Percentiles rank a stretch among this genome's conserved stretches.
Evolutionary conservation across 2,888 invertebrate species (phyloP).

Genomic region (Coelopa pilipes): DNA sequence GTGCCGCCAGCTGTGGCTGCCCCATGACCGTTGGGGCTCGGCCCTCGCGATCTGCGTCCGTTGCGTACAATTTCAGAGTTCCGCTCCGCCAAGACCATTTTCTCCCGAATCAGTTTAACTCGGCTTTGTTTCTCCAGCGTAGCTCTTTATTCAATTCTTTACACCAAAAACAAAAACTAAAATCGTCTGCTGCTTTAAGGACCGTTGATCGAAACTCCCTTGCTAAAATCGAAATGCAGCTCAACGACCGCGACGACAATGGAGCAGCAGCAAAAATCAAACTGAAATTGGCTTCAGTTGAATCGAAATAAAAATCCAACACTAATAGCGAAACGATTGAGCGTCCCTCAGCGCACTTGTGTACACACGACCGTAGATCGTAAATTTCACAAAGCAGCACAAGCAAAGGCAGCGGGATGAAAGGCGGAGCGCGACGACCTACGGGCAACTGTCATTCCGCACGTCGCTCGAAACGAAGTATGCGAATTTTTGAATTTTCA

Average conservation of each 20-base stretch:
- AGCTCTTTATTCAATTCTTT: slow-evolving; percentile 12
- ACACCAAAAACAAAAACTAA: background rate
- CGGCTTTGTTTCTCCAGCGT: slow-evolving; percentile 61
- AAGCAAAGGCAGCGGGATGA: background rate
- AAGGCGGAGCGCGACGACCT: slow-evolving; percentile 2
- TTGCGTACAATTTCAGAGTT: slow-evolving; percentile 84
- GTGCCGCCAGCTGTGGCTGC: slow-evolving; percentile 50
- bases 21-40: slow-evolving; percentile 85
- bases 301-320: slow-evolving; percentile 43
- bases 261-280: slow-evolving; percentile 35
- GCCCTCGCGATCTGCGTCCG: slow-evolving; percentile 89
- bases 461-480: too few species aligned
- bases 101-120: slow-evolving; percentile 64
- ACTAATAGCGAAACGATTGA: slow-evolving; percentile 48
- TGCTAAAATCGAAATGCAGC: slow-evolving; percentile 32
- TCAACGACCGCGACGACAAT: slow-evolving; percentile 39
- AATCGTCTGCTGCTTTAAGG: background rate
- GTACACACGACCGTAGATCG: slow-evolving; percentile 44
- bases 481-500: background rate
- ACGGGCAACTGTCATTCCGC: too few species aligned
- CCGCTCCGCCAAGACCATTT: slow-evolving; percentile 91
- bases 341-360: slow-evolving; percentile 48
- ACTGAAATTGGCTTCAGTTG: slow-evolving; percentile 24
- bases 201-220: slow-evolving; percentile 6
- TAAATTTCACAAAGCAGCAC: slow-evolving; percentile 34